Percentiles rank a stretch among this genome's conserved stretches.
Conservation (phyloP, 2,888 invertebrate genomes). For the Leucophenga maculata region DNA sequence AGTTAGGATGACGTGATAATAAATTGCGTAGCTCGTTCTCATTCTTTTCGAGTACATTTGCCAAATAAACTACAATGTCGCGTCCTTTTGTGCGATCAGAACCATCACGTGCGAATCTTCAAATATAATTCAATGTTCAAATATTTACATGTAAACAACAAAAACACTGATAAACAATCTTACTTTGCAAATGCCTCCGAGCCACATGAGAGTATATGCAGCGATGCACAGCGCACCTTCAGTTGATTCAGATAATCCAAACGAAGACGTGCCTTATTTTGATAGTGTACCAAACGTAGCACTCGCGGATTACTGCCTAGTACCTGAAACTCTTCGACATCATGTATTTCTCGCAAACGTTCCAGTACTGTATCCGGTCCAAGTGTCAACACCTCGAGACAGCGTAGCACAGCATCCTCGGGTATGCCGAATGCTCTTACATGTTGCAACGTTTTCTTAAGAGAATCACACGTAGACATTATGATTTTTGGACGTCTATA, state of each 20-base stretch:
- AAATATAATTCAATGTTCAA: not conserved
- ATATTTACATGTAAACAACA: not conserved
- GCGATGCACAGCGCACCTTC: constrained; percentile 73
- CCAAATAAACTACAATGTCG: constrained; percentile 72
- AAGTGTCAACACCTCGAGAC: constrained; percentile 76
- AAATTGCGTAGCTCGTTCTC: constrained; percentile 62
- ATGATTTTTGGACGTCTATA: constrained; percentile 77
- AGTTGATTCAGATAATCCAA: constrained; percentile 74
- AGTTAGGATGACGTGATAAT: constrained; percentile 77
- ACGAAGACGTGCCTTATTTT: constrained; percentile 73
- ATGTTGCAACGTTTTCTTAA: constrained; percentile 75
- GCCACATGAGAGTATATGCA: constrained; percentile 72
- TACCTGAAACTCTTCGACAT: constrained; percentile 76
- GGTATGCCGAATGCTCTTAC: constrained; percentile 76
- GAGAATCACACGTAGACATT: constrained; percentile 75
- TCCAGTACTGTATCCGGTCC: constrained; percentile 75
- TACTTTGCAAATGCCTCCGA: constrained; percentile 71
- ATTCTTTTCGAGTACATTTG: constrained; percentile 65
- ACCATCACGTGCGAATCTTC: constrained; percentile 75
- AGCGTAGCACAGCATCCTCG: constrained; percentile 73
- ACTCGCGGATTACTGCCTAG: constrained; percentile 77
- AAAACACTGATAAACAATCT: constrained; percentile 10
- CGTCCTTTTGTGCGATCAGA: constrained; percentile 74
- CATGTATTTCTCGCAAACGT: constrained; percentile 75
- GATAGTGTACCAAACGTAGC: constrained; percentile 73